Conservation (phyloP, 1,140 invertebrate species). For the Eumeta japonica region DNA sequence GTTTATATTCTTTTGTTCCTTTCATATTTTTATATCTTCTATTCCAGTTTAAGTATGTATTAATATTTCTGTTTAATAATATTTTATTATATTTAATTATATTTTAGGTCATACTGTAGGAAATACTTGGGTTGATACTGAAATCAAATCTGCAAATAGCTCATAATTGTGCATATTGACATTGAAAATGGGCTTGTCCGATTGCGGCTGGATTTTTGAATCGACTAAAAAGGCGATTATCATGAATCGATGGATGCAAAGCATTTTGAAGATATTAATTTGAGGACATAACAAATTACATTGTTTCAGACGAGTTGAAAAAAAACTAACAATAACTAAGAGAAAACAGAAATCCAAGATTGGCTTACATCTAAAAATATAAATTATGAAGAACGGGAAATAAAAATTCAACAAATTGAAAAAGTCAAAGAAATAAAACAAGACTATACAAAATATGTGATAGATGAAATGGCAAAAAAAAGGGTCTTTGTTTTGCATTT, state of each 20-base stretch:
- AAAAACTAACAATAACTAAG: neutral
- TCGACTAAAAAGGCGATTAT: conserved; percentile 2
- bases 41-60: too few species aligned
- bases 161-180: conserved; percentile 17
- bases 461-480: conserved; percentile 9
- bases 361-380: conserved; percentile 7
- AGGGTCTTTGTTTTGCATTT: conserved; percentile 16
- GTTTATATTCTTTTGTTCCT: too few species aligned
- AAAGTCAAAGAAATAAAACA: too few species aligned
- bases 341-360: conserved; percentile 6
- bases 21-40: too few species aligned
- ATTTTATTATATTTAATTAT: too few species aligned
- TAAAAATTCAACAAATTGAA: conserved; percentile 5
- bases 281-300: too few species aligned
- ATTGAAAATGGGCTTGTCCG: conserved; percentile 9
- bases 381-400: neutral
- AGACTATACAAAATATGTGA: conserved; percentile 8
- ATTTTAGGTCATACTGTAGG: too few species aligned
- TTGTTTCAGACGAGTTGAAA: too few species aligned
- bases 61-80: too few species aligned
- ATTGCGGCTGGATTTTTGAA: conserved; percentile 10
- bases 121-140: too few species aligned
- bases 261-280: conserved; percentile 2
- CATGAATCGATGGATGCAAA: too few species aligned
- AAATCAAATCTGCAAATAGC: conserved; percentile 7